Evolutionary conservation across 2,888 invertebrate genomes (phyloP), one percentile per base, ranked within the genome.

Genomic region (Punctoribates punctum): DNA sequence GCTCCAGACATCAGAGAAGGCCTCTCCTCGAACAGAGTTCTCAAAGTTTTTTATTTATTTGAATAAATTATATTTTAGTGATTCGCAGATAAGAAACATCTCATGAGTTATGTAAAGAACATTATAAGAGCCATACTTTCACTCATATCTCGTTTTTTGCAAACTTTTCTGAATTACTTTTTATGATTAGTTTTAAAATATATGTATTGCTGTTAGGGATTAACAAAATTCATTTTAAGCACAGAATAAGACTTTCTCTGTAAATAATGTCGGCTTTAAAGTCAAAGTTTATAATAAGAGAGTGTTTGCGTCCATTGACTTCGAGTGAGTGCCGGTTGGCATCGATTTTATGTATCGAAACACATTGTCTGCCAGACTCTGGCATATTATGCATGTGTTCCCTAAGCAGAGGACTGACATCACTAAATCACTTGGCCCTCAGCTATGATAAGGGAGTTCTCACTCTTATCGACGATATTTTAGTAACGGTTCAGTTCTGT

Each of bases 291-390:
- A 65, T 34, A 65, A 65, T 65, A 70, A 70, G 46, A 1, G 34
- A n/a, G 34, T 62, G 34, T 62, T 62, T 48, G 42, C 9, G 38
- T 42, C 8, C 72, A 72, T 20, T 23, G 42, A 72, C 13, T 38
- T 25, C 42, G 15, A 1, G 15, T 15, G 17, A 46, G 25, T 72
- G 46, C 17, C 38, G 29, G 65, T 38, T 42, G 46, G 27, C 48
- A 72, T 72, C 72, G 72, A 72, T 72, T 72, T 72, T 72, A 48
- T 48, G 25, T 72, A 72, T 72, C 48, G 72, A 72, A 72, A 72
- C 72, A 72, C 72, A 20, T 20, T 42, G 38, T 70, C 2, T 72
- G 48, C 72, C 34, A 8, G 3, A 5, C 3, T 34, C 3, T 34
- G 25, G 3, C 27, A 27, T 60, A 27, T 23, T 23, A 57, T 60